Evolutionary conservation across 2,888 invertebrate species (phyloP).

Genomic region (Timema cristinae): DNA sequence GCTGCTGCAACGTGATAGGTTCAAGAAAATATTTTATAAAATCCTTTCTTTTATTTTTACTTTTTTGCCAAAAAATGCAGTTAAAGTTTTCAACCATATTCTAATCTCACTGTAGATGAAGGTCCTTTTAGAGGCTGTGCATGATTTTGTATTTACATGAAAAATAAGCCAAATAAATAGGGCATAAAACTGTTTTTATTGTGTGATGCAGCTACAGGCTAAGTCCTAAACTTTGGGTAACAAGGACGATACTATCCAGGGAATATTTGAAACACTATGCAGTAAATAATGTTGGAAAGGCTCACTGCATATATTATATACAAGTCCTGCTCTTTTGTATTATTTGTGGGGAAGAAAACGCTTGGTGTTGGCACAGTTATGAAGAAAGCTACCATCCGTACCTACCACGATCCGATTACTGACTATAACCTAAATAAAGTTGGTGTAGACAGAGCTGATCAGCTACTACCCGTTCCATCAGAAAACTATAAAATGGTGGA

Average conservation of each 20-base stretch:
- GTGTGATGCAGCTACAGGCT: constrained; percentile 9
- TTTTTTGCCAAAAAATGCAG: neutral
- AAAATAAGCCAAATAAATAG: neutral
- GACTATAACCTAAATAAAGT: constrained; percentile 8
- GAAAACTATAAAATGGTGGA: constrained; percentile 5
- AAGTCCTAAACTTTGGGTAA: neutral
- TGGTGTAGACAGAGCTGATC: constrained; percentile 13
- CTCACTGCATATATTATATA: neutral
- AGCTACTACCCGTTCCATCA: constrained; percentile 6
- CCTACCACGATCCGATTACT: neutral
- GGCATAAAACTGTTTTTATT: neutral
- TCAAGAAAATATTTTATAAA: constrained; percentile 5
- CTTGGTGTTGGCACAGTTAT: neutral
- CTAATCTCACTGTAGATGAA: neutral
- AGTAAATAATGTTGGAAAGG: neutral
- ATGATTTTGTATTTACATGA: neutral
- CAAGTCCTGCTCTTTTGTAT: neutral
- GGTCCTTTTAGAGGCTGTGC: neutral
- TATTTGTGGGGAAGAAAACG: neutral
- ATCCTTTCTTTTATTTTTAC: neutral
- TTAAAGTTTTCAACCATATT: neutral
- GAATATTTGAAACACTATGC: constrained; percentile 10
- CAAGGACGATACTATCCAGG: constrained; percentile 1
- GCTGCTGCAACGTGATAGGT: neutral
- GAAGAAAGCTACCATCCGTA: constrained; percentile 2